Conservation (phyloP, 2,113 vertebrate genomes). For the Pleuronectes platessa region DNA sequence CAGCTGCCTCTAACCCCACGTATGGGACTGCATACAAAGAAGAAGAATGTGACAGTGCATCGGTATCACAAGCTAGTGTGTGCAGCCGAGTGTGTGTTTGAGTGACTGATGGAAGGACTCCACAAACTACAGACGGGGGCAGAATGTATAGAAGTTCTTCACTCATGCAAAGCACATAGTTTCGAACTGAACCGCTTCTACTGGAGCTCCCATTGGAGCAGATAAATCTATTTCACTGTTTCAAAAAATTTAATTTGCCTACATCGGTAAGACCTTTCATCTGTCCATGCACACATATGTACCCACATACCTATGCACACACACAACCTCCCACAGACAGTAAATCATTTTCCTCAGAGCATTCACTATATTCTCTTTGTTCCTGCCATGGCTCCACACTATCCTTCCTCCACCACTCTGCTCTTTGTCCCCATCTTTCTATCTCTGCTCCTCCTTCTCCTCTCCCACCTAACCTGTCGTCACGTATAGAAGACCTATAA, state of each 20-base stretch:
- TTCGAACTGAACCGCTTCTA: slow-evolving; percentile 29
- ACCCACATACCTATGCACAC: slow-evolving; percentile 12
- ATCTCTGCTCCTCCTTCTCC: slow-evolving; percentile 11
- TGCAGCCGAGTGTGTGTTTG: neutral
- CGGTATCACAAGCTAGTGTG: neutral
- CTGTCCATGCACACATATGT: slow-evolving; percentile 19
- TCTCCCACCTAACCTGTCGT: slow-evolving; percentile 29
- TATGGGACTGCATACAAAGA: slow-evolving; percentile 26
- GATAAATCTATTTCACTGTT: slow-evolving; percentile 47
- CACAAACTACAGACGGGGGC: slow-evolving; percentile 8
- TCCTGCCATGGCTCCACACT: slow-evolving; percentile 1
- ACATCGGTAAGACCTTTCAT: slow-evolving; percentile 57
- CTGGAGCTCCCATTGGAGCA: slow-evolving; percentile 12
- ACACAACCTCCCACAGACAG: slow-evolving; percentile 9
- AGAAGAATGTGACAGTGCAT: slow-evolving; percentile 22
- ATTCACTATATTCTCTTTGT: slow-evolving; percentile 14
- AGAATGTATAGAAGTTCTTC: slow-evolving; percentile 10
- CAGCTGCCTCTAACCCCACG: neutral
- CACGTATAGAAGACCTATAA: slow-evolving; percentile 32
- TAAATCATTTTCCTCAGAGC: slow-evolving; percentile 14
- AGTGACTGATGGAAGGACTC: neutral
- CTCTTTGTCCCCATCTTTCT: slow-evolving; percentile 52
- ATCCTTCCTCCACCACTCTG: slow-evolving; percentile 8
- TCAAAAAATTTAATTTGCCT: slow-evolving; percentile 53
- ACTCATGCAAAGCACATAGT: slow-evolving; percentile 31